phyloP scores from a whole-genome alignment of 1,140 invertebrate genomes.

The Laupala kohalensis region DNA sequence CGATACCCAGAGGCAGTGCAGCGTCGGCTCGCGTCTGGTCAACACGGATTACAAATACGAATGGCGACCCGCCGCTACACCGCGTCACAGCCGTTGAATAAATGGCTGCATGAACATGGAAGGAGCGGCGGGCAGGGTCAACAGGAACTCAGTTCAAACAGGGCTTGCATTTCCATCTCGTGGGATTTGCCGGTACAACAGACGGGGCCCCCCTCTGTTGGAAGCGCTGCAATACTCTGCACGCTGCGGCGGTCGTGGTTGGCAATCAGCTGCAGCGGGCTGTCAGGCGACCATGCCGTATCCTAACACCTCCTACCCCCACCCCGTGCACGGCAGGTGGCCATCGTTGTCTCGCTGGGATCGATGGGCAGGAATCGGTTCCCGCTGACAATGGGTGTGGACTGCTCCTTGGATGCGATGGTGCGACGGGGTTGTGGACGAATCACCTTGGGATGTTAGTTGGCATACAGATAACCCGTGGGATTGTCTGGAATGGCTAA shows the following conservation, averaged over 20 bases:
- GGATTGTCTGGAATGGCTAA: too few relatives aligned
- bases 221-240: too few relatives aligned
- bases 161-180: neutral
- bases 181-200: neutral
- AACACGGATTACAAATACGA: neutral
- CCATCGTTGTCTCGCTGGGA: neutral
- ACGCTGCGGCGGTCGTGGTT: too few relatives aligned
- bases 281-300: neutral
- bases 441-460: too few relatives aligned
- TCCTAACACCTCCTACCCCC: neutral
- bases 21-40: neutral
- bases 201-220: neutral
- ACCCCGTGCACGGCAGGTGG: too few relatives aligned
- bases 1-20: neutral
- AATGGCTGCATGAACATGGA: neutral
- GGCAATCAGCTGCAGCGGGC: neutral
- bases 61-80: neutral
- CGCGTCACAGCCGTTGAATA: neutral
- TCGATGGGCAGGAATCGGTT: neutral
- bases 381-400: neutral
- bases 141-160: neutral
- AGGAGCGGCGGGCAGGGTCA: neutral
- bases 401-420: neutral
- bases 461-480: too few relatives aligned
- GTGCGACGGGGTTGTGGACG: neutral